Base-by-base conservation (phyloP, 1,140 invertebrate genomes). In the Penaeus vannamei region DNA sequence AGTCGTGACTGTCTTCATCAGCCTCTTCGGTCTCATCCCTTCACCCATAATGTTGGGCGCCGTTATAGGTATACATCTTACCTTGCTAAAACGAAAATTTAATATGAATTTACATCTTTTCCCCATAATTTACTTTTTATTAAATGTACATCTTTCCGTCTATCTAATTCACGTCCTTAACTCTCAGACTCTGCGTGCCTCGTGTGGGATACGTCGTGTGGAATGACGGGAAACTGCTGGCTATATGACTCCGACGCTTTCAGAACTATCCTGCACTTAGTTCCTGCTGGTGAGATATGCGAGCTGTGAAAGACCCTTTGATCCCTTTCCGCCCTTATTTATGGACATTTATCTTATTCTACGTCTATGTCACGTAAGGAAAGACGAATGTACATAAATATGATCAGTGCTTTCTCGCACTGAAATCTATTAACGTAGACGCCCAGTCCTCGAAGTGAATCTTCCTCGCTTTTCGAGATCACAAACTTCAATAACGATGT, bases 21-120 rank as follows among this genome's bases (percentile, higher is more conserved):
- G 89, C 69, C 61, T 92, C 26, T 91, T 91, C 53, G 91, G 88
- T 62, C 92, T 92, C 82, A 92, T 92, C 77, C 92, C 92, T 22
- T 90, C 90, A 10, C 90, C 92, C 17, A 92, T 92, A 59, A 87
- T 91, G n/a, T 90, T 91, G 80, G 92, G 92, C 62, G 90, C 90
- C 26, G 85, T 91, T n/a, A 90, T 92, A 69, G 92, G 89, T 87
- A 12, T 26, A 32, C 36, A 4, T 23, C n/a, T 64, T 64, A 61
- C n/a, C 22, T 59, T 12, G 26, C n/a, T n/a, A 23, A 19, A 42
- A 32, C 17, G 23, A 26, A 12, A 80, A 80, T 32, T 2, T 26
- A 32, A 22, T 62, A 32, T 36, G 8, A 59, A 23, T 61, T 61
- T 59, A n/a, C 42, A 17, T 59, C 53, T 36, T 22, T 32, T 82